These are phyloP conservation scores for Oncorhynchus tshawytscha DNA, from an alignment of 2,113 vertebrate genomes.

Conservation along the genomic window DNA sequence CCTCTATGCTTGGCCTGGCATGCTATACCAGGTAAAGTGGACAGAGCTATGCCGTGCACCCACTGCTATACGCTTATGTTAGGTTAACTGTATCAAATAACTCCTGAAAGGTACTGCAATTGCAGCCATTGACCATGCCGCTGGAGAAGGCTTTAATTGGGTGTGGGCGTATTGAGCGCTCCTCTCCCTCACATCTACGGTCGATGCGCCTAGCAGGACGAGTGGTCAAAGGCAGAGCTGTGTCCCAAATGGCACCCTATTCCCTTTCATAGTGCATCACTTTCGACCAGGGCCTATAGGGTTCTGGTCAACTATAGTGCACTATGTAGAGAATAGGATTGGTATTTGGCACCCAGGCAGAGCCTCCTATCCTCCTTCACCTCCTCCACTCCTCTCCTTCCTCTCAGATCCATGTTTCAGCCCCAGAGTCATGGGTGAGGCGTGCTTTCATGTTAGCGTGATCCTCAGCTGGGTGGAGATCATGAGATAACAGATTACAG, in stretches of 20 bases:
- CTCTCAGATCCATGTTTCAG: slow-evolving; percentile 27
- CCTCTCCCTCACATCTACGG: slow-evolving; percentile 22
- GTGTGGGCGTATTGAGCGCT: slow-evolving; percentile 61
- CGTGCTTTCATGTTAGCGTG: slow-evolving; percentile 10
- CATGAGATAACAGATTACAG: not conserved
- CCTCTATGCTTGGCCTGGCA: too few relatives aligned
- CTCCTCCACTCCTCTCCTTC: slow-evolving; percentile 6
- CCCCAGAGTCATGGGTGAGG: slow-evolving; percentile 17
- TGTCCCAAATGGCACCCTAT: not conserved
- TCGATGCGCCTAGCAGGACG: slow-evolving; percentile 40
- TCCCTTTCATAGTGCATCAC: slow-evolving; percentile 8
- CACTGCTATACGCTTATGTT: not conserved
- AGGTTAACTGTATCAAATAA: slow-evolving; percentile 45
- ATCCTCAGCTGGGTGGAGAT: not conserved
- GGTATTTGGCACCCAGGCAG: too few relatives aligned
- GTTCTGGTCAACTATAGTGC: too few relatives aligned
- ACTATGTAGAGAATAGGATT: too few relatives aligned
- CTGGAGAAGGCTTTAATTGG: slow-evolving; percentile 59
- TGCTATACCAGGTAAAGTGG: not conserved
- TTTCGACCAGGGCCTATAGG: too few relatives aligned
- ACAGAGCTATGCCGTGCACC: not conserved
- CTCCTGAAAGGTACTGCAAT: slow-evolving; percentile 46
- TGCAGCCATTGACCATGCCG: slow-evolving; percentile 27
- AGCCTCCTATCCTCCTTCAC: not conserved
- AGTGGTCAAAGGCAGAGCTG: slow-evolving; percentile 40